Base-by-base conservation (phyloP, 2,797 vertebrate species). In the Tympanoctomys barrerae region DNA sequence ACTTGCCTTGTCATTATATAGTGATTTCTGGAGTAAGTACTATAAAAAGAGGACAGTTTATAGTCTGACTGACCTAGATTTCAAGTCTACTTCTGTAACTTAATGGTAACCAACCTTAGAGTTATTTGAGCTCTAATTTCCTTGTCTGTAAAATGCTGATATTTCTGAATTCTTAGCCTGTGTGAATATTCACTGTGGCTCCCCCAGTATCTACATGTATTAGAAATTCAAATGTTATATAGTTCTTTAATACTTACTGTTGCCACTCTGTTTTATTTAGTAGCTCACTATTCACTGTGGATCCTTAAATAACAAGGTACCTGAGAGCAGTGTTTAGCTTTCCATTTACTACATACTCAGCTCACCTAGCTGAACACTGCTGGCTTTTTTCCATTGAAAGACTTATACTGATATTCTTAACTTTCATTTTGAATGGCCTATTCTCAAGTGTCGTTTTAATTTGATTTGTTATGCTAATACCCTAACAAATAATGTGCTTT, bases 401-500 rank as follows among this genome's bases (percentile, higher is more conserved):
- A 96, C 92, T 84, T 90, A 87, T 7, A 61, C 39, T 96, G 71
- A 66, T 96, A 83, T 71, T 91, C 89, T 96, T 94, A 81, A 91
- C 87, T 97, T 97, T 96, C 61, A 83, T 83, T 97, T 96, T 95
- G 46, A 96, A 92, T 86, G 4, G 70, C 89, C 95, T 94, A 22
- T 94, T 97, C 96, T 95, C 31, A 57, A 52, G 10, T 79, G 95
- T 94, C 31, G 54, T 96, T 97, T 94, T 64, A 78, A 96, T 78
- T 96, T 97, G 96, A 94, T 98, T 96, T 98, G 94, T 97, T 97
- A 46, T 94, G 96, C 96, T 98, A 98, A 98, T 98, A 89, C 78
- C 73, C 95, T 96, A 91, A 82, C 79, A 93, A 96, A 92, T 98
- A 97, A 97, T 89, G 70, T 97, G 92, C 92, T 96, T 97, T 90